Base-by-base conservation (phyloP, 2,888 invertebrate genomes). In the Isoperla grammatica region DNA sequence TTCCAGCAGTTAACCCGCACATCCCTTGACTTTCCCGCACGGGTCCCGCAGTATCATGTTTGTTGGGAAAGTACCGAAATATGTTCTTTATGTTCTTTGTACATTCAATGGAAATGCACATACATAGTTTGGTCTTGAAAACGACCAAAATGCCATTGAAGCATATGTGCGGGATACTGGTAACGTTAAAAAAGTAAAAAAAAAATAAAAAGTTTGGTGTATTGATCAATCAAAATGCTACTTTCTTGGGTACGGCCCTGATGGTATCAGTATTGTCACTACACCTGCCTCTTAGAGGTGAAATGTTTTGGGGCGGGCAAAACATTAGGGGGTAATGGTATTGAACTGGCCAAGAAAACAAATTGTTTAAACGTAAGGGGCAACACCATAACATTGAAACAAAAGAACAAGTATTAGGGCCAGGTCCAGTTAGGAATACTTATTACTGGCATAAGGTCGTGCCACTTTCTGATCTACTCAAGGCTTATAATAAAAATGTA, bases 191-290 rank as follows among this genome's bases (percentile, higher is more conserved):
- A n/a, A n/a, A n/a, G n/a, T n/a, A n/a, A n/a, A n/a, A 13, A n/a
- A n/a, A n/a, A 11, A 35, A 29, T 29, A 35, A 5, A 4, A 15
- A 35, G 29, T 35, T 50, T 35, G 50, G 50, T 4, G 2, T 35
- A n/a, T 29, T 50, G 9, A 29, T 50, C 11, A 37, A 50, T 35
- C 12, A 13, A n/a, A 50, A 50, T 35, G 29, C 13, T 1, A 29
- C 50, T 13, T 50, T 29, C 15, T 50, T 2, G 50, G 50, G 1
- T 50, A 35, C 37, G 35, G 50, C 35, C 50, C 50, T 15, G 50
- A 50, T 15, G 50, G 50, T 9, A 29, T 29, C 29, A 29, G 5
- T 8, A 29, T 35, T 50, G 37, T 29, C n/a, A n/a, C 13, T 15
- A 2, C n/a, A 15, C 8, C 5, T 2, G 35, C 15, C 37, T 50